A percentile compares a stretch with the other conserved stretches of the same genome.
phyloP scores from a whole-genome alignment of 2,888 invertebrate genomes.

The Euclidia mi region DNA sequence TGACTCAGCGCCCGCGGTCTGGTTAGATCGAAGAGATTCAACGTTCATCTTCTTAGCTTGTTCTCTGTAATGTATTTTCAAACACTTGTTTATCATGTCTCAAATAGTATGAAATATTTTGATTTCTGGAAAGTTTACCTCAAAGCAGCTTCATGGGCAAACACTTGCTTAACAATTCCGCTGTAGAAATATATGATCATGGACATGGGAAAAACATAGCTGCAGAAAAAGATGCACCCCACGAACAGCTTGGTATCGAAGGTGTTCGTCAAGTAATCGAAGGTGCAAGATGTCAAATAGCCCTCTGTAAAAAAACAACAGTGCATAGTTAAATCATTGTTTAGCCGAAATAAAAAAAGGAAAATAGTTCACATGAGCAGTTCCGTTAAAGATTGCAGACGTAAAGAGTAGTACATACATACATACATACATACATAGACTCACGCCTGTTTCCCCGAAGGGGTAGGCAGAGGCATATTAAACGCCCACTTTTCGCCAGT shows the following conservation, averaged over 20 bases:
- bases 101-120: too few species aligned
- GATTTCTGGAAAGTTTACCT: slow-evolving; percentile 69
- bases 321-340: too few species aligned
- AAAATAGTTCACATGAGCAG: too few species aligned
- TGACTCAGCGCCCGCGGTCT: slow-evolving; percentile 92
- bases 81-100: too few species aligned
- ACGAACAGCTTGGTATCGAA: slow-evolving; percentile 95
- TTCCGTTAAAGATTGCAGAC: too few species aligned
- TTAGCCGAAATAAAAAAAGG: background rate
- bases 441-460: too few species aligned
- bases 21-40: slow-evolving; percentile 94
- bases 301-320: slow-evolving; percentile 93
- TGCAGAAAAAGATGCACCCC: slow-evolving; percentile 93
- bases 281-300: slow-evolving; percentile 95
- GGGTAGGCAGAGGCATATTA: too few species aligned
- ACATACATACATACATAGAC: too few species aligned
- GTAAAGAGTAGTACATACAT: too few species aligned
- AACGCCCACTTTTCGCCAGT: too few species aligned
- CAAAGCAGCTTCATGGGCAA: slow-evolving; percentile 95
- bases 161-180: slow-evolving; percentile 96
- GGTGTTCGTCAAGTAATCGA: slow-evolving; percentile 95
- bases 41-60: slow-evolving; percentile 97
- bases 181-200: slow-evolving; percentile 96
- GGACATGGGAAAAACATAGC: slow-evolving; percentile 94
- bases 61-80: slow-evolving; percentile 64